phyloP scores from a whole-genome alignment of 2,888 invertebrate genomes.

The Loripinus fragilis region DNA sequence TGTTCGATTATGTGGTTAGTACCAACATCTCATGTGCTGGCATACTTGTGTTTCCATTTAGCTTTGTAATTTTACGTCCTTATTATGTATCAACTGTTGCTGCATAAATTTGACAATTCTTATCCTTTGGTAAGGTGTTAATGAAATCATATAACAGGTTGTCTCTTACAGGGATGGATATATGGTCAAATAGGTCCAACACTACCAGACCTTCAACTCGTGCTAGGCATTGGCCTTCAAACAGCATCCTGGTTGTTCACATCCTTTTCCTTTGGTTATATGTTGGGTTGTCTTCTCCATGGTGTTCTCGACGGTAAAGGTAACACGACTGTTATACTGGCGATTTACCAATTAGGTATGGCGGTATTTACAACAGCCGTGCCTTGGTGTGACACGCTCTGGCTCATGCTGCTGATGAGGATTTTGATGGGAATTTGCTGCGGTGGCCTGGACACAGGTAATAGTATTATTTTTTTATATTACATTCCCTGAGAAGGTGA shows the following conservation, averaged over 20 bases:
- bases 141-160: too few species aligned
- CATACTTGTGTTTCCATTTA: too few species aligned
- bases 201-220: conserved; percentile 14
- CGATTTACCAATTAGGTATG: conserved; percentile 76
- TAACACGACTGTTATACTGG: conserved; percentile 78
- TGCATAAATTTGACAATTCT: too few species aligned
- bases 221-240: conserved; percentile 8
- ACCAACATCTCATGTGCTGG: too few species aligned
- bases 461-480: neutral
- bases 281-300: conserved; percentile 12
- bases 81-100: too few species aligned
- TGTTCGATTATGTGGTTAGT: too few species aligned
- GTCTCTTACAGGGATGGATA: conserved; percentile 13
- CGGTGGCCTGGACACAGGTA: conserved; percentile 77
- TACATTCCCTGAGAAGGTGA: too few species aligned
- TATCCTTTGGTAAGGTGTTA: too few species aligned
- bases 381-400: conserved; percentile 79
- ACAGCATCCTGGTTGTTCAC: conserved; percentile 21
- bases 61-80: too few species aligned
- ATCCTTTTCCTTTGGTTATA: conserved; percentile 20
- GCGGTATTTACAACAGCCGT: conserved; percentile 77
- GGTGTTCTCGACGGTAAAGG: conserved; percentile 40
- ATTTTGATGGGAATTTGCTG: conserved; percentile 77
- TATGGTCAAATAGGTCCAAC: conserved; percentile 10
- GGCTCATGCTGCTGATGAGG: conserved; percentile 71